Conservation (phyloP, 2,113 vertebrate genomes). For the Rhinolophus ferrumequinum region DNA sequence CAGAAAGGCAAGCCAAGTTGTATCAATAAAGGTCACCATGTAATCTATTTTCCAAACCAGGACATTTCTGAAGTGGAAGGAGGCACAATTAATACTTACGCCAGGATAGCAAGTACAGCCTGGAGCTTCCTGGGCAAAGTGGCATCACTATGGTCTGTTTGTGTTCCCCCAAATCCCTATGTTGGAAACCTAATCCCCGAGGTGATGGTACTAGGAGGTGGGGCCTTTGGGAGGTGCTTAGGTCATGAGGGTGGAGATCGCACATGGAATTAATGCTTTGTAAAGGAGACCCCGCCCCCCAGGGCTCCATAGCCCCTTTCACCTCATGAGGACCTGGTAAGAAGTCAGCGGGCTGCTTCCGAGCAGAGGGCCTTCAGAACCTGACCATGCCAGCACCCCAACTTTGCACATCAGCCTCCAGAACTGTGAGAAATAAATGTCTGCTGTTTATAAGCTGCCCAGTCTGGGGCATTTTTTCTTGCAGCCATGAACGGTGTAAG, state of each 20-base stretch:
- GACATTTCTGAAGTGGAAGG: background rate
- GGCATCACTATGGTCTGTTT: background rate
- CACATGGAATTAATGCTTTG: background rate
- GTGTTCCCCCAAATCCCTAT: background rate
- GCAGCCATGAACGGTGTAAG: background rate
- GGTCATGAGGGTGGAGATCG: background rate
- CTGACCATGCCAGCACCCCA: background rate
- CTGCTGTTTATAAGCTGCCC: background rate
- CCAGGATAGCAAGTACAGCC: background rate
- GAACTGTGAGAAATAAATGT: background rate
- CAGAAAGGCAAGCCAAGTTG: background rate
- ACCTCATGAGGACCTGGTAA: background rate
- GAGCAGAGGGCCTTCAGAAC: background rate
- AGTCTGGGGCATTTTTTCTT: background rate
- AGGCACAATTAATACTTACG: background rate
- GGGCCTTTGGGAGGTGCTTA: background rate
- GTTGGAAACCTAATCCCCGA: background rate
- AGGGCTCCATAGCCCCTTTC: background rate
- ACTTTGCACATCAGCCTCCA: background rate
- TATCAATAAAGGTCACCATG: background rate
- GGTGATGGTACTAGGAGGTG: background rate
- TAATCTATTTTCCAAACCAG: background rate
- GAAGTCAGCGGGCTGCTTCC: background rate
- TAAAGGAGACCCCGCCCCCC: background rate
- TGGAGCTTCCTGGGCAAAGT: background rate